Evolutionary conservation across 2,888 invertebrate genomes (phyloP), one percentile per base, ranked within the genome.

Genomic region (Cheilosia urbana): DNA sequence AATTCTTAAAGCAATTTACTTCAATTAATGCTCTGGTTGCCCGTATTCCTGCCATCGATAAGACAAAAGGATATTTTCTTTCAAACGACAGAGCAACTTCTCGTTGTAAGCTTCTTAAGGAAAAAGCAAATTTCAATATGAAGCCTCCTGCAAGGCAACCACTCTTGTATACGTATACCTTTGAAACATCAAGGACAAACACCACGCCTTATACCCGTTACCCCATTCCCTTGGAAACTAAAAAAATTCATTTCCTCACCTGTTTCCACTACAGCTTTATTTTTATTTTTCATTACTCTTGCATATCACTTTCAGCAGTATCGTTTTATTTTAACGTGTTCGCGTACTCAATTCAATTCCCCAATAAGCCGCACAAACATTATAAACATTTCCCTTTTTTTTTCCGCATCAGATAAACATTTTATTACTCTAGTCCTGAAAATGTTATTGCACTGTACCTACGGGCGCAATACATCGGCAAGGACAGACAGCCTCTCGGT

Each of bases 391-490:
- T 65, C 68, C 40, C 63, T n/a, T 24, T 24, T 84, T 80, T 60
- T 66, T 85, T 66, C 30, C 63, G 42, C 85, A 37, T 85, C 76
- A 66, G 81, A 81, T 81, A 81, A 85, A 85, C 81, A 85, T 85
- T 85, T 85, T 85, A 85, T 81, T 85, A 72, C 85, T 72, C 85
- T 77, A 81, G 85, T 81, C 71, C 81, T 81, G 85, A 75, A 85
- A 76, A 72, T 77, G 65, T 66, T 85, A 80, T 85, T 66, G 75
- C 63, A 63, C 45, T 66, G 71, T 71, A 85, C 71, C 85, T 66
- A 49, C 49, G 77, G 85, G 81, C 81, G 49, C 55, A 76, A 85
- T 85, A 58, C 81, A 85, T 76, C 76, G 85, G 72, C 71, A 66
- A 72, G 81, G 72, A 72, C 72, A 77, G 72, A 55, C 77, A 34